These are phyloP conservation scores for Porites lobata DNA, from an alignment of 92 coral and sea anemone species.

Conservation along the genomic window DNA sequence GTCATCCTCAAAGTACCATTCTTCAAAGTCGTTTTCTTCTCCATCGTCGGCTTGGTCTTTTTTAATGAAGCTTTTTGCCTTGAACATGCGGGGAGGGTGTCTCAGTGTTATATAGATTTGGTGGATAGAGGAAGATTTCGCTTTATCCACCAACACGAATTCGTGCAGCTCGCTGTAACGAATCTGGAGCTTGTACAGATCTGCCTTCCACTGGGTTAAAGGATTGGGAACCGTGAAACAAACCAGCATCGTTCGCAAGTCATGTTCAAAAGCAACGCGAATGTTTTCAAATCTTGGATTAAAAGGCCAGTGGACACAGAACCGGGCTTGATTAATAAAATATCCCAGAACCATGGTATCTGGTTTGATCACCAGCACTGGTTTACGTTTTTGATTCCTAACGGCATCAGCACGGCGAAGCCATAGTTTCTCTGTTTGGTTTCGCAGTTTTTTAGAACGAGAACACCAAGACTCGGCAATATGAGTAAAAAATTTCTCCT, in stretches of 20 bases:
- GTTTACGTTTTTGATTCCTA: constrained; percentile 46
- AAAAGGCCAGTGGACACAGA: constrained; percentile 84
- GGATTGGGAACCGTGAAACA: constrained; percentile 60
- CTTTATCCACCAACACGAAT: constrained; percentile 73
- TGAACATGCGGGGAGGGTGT: constrained; percentile 74
- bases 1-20: constrained; percentile 54
- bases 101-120: constrained; percentile 54
- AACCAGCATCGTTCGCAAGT: constrained; percentile 77
- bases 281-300: constrained; percentile 44
- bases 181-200: constrained; percentile 46
- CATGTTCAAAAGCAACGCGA: constrained; percentile 88
- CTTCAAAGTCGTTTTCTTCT: constrained; percentile 48
- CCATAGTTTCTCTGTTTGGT: constrained; percentile 68
- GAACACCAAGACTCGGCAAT: constrained; percentile 80
- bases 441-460: constrained; percentile 28
- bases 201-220: constrained; percentile 23
- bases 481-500: constrained; percentile 56
- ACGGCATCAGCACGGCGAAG: constrained; percentile 57
- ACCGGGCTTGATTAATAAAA: constrained; percentile 74
- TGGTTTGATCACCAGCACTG: constrained; percentile 79
- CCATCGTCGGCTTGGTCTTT: constrained; percentile 63
- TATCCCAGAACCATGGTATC: constrained; percentile 80
- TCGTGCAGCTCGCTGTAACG: constrained; percentile 86
- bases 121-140: constrained; percentile 9
- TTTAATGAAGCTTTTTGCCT: constrained; percentile 30